Base-by-base conservation (phyloP, 2,797 vertebrate species). In the Dermochelys coriacea region DNA sequence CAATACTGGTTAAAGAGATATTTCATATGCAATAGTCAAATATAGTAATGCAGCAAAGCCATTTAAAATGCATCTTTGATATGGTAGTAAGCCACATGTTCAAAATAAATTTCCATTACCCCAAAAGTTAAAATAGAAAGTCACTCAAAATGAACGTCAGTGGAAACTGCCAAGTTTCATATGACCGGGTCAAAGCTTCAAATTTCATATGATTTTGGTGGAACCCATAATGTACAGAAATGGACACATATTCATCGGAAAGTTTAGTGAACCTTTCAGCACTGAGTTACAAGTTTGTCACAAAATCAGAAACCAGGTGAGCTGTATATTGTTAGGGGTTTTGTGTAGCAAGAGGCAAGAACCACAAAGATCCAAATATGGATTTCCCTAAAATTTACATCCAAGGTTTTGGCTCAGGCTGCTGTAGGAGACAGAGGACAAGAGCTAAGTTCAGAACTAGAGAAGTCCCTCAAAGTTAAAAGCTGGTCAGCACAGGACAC, bases 21-120 rank as follows among this genome's bases (percentile, higher is more conserved):
- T 19, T 80, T 55, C 25, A 54, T 25, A 16, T 15, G 37, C 14
- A 57, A 41, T 55, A 55, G 23, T 6, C 54, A 74, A 45, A 37
- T 45, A 57, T 19, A 41, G 8, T 45, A 19, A 54, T 55, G 52
- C 8, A 29, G 37, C 52, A 29, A 55, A 80, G n/a, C 34, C 50
- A 16, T 90, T 88, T 7, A 23, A n/a, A 86, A 68, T 0, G 8
- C 0, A 1, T 3, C 5, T 45, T n/a, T 57, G 11, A 74, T 8
- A 1, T 47, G 79, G 49, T 5, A 7, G 49, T 2, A 16, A 81
- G 2, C 12, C 19, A 2, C 2, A 1, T 3, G 5, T 31, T 77
- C 18, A 52, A 89, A 45, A 86, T 10, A 3, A 6, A 5, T 1
- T 34, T 82, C 37, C 21, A 21, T 41, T 74, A 37, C 37, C 5